Percentiles rank a stretch among this genome's conserved stretches.
These are phyloP conservation scores for Calephelis nemesis DNA, from an alignment of 1,140 invertebrate genomes.

Conservation along the genomic window DNA sequence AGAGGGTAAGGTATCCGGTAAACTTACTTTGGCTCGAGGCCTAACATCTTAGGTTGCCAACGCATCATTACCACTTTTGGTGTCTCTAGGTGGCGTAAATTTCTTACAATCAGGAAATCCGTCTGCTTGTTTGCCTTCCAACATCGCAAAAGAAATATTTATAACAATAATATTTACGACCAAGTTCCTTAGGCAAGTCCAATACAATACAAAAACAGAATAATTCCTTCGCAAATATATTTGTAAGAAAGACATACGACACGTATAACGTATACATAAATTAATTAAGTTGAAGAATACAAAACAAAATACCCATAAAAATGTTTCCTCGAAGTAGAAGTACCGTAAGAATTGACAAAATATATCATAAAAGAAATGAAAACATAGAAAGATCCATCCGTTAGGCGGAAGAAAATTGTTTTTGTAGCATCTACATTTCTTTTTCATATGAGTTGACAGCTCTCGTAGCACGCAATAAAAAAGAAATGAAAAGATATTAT, in stretches of 20 bases:
- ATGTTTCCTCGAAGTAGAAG: background rate
- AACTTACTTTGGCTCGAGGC: no score
- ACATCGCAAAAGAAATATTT: no score
- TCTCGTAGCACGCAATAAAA: slow-evolving; percentile 29
- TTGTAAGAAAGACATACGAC: background rate
- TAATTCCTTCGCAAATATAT: no score
- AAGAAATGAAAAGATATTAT: slow-evolving; percentile 11
- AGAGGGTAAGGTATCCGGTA: no score
- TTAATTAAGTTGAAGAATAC: background rate
- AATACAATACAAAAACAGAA: no score
- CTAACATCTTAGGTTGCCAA: no score
- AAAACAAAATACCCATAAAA: background rate
- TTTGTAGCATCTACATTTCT: slow-evolving; percentile 36
- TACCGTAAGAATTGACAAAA: slow-evolving; percentile 19
- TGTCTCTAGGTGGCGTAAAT: no score
- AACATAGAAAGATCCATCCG: slow-evolving; percentile 41
- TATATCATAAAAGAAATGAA: slow-evolving; percentile 34
- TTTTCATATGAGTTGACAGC: slow-evolving; percentile 35
- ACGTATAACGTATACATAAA: background rate
- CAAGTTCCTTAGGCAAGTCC: no score
- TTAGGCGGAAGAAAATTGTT: slow-evolving; percentile 37
- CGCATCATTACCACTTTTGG: no score
- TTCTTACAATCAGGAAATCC: no score
- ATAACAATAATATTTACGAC: no score
- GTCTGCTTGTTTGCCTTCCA: no score